Evolutionary conservation across 1,140 invertebrate species (phyloP), one percentile per base, ranked within the genome.

Genomic region (Drosophila quadrilineata): DNA sequence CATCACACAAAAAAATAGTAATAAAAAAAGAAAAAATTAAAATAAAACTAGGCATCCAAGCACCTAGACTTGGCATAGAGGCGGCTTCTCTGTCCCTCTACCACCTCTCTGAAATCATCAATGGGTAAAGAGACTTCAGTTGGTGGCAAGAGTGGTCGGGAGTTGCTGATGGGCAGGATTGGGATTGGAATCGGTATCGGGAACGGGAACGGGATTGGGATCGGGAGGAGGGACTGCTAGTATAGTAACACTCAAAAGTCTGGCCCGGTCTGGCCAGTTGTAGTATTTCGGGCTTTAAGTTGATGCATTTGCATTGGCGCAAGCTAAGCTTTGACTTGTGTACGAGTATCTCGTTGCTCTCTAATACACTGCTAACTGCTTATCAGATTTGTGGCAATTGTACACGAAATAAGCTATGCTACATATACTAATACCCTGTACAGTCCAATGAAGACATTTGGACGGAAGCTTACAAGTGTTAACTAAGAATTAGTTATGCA

Each of bases 351-450:
- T 65, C 36, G 58, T 45, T 56, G 57, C 29, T 49, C 36, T 75
- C 75, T 82, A 75, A 75, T 82, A 72, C 76, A 80, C 73, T 76
- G 10, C 71, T 76, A 80, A 82, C 75, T 63, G 77, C 77, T 82
- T 82, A 82, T 82, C 77, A 82, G 77, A 82, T 82, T 80, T 79
- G 76, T 72, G 64, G 26, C 26, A 48, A 31, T 48, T 28, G 28
- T 21, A 33, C 45, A 52, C 10, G n/a, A 26, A 8, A 10, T 22
- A 3, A 22, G 24, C 41, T 10, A 41, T 22, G 38, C 5, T 41
- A n/a, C 22, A n/a, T 41, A n/a, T 41, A 9, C 8, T 9, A 10
- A 45, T 45, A 45, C 41, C 41, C 41, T 45, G 22, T 45, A 28
- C 8, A 6, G 5, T 5, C 9, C 12, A 1, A 3, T 35, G 12